Conservation (phyloP, 2,888 invertebrate species). For the Cephus nigrinus region DNA sequence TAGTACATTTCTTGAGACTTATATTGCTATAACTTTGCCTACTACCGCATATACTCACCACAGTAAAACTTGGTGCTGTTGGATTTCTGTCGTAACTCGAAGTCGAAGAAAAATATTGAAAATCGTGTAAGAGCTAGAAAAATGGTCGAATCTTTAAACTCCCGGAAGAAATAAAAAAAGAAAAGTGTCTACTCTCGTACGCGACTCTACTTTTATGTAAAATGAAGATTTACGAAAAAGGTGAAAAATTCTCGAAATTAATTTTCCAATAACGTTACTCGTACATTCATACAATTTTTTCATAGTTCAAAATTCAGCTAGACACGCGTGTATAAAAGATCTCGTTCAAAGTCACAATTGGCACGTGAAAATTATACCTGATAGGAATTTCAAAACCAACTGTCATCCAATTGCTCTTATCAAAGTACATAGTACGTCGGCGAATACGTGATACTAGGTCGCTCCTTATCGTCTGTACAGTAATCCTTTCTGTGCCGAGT, state of each 20-base stretch:
- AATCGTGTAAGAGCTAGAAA: neutral
- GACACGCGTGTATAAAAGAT: no score
- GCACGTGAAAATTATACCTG: no score
- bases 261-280: neutral
- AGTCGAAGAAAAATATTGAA: neutral
- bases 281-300: neutral
- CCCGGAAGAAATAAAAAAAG: neutral
- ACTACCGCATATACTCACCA: neutral
- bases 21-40: neutral
- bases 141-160: neutral
- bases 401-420: neutral
- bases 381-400: no score
- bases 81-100: neutral
- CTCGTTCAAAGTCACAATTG: neutral
- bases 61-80: neutral
- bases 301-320: no score
- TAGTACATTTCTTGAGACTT: neutral
- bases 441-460: neutral
- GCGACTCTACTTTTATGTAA: neutral
- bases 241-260: neutral
- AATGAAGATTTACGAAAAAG: neutral
- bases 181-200: neutral
- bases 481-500: neutral
- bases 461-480: neutral
- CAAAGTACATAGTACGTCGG: neutral